Percentiles rank a stretch among this genome's conserved stretches.
phyloP scores from a whole-genome alignment of 2,888 invertebrate genomes.

The Lycia hirtaria region DNA sequence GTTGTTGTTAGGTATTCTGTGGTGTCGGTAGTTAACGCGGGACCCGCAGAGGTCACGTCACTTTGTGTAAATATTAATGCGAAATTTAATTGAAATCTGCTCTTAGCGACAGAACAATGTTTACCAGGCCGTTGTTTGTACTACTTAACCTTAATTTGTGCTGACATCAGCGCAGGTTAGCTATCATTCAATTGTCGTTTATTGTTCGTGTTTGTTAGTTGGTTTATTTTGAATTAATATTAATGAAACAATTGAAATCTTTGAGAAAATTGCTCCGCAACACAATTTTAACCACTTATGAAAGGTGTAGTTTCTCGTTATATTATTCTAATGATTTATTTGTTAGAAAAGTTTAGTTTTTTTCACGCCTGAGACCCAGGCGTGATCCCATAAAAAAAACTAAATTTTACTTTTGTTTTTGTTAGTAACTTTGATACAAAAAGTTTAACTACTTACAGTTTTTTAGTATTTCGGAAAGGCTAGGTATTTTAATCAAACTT shows the following conservation, averaged over 20 bases:
- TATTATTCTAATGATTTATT: no score
- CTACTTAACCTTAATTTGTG: constrained; percentile 29
- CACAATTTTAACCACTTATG: no score
- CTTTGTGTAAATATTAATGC: constrained; percentile 52
- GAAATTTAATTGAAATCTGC: constrained; percentile 35
- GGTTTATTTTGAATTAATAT: background rate
- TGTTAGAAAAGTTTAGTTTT: no score
- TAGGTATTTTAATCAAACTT: no score
- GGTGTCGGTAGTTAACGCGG: constrained; percentile 43
- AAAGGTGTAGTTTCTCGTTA: no score
- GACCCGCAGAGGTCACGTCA: constrained; percentile 52
- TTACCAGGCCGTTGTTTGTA: constrained; percentile 14
- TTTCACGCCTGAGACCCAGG: no score
- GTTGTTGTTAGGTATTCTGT: constrained; percentile 2
- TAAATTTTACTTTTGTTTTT: no score
- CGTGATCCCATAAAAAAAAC: no score
- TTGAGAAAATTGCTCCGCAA: background rate
- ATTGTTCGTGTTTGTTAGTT: constrained; percentile 7
- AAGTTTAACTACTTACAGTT: no score
- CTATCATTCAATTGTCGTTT: constrained; percentile 27
- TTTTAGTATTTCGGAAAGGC: no score
- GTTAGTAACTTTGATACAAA: no score
- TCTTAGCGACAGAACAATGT: constrained; percentile 28
- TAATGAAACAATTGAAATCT: background rate
- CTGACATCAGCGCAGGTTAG: constrained; percentile 23